A percentile compares a stretch with the other conserved stretches of the same genome.
These are phyloP conservation scores for Tiphia femorata DNA, from an alignment of 2,888 invertebrate species.

Conservation along the genomic window DNA sequence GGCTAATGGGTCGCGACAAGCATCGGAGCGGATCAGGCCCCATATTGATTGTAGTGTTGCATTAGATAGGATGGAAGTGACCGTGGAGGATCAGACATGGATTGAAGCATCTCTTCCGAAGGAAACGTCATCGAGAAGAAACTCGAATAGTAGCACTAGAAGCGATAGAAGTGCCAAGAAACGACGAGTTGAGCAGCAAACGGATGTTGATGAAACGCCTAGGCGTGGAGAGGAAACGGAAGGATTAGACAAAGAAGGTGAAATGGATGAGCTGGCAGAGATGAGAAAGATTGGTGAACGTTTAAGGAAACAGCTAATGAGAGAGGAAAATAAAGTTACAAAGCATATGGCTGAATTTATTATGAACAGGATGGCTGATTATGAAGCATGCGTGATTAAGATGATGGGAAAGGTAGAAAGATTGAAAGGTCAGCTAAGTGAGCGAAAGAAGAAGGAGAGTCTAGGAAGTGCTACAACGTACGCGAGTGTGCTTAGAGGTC, in stretches of 20 bases:
- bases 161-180: too few species aligned
- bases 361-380: not conserved
- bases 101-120: too few species aligned
- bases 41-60: too few species aligned
- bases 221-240: too few species aligned
- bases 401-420: not conserved
- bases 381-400: not conserved
- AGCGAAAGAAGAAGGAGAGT: not conserved
- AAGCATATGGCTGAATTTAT: not conserved
- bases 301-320: not conserved
- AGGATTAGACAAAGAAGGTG: not conserved
- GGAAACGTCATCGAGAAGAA: too few species aligned
- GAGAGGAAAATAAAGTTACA: not conserved
- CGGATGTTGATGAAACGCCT: too few species aligned
- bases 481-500: not conserved
- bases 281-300: not conserved
- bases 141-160: too few species aligned
- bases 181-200: too few species aligned
- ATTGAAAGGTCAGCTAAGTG: not conserved
- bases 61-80: too few species aligned
- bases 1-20: too few species aligned
- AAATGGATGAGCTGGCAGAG: not conserved
- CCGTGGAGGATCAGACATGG: too few species aligned
- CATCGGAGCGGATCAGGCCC: too few species aligned
- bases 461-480: not conserved